Evolutionary conservation across 2,888 invertebrate genomes (phyloP).

Genomic region (Aphodius sticticus): DNA sequence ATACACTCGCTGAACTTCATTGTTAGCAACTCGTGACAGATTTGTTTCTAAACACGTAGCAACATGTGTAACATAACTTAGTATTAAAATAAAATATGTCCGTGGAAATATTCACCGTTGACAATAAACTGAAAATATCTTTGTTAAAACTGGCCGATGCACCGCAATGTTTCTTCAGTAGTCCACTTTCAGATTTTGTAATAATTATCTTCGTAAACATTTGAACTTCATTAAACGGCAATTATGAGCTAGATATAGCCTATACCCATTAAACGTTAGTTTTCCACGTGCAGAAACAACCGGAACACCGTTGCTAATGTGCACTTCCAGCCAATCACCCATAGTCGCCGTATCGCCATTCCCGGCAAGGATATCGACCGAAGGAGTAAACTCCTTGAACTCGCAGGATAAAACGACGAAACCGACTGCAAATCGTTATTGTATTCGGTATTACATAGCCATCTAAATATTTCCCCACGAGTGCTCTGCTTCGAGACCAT

Average conservation of each 20-base stretch:
- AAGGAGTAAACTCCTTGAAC: not conserved
- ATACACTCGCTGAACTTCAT: too few relatives aligned
- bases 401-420: not conserved
- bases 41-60: too few relatives aligned
- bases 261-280: not conserved
- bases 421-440: slow-evolving; percentile 24
- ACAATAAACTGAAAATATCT: too few relatives aligned
- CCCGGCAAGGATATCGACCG: not conserved
- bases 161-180: too few relatives aligned
- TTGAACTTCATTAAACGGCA: not conserved
- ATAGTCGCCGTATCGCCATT: not conserved
- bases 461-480: slow-evolving; percentile 12
- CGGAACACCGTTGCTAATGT: not conserved
- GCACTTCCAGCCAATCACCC: not conserved
- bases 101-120: too few relatives aligned
- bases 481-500: not conserved
- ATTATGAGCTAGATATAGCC: not conserved
- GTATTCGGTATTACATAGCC: slow-evolving; percentile 17
- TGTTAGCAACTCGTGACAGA: too few relatives aligned
- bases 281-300: not conserved
- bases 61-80: too few relatives aligned
- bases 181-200: too few relatives aligned
- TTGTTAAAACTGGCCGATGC: too few relatives aligned
- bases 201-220: too few relatives aligned
- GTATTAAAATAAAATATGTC: too few relatives aligned